A percentile compares a stretch with the other conserved stretches of the same genome.
Evolutionary conservation across 2,797 vertebrate species (phyloP).

Genomic region (Argya squamiceps): DNA sequence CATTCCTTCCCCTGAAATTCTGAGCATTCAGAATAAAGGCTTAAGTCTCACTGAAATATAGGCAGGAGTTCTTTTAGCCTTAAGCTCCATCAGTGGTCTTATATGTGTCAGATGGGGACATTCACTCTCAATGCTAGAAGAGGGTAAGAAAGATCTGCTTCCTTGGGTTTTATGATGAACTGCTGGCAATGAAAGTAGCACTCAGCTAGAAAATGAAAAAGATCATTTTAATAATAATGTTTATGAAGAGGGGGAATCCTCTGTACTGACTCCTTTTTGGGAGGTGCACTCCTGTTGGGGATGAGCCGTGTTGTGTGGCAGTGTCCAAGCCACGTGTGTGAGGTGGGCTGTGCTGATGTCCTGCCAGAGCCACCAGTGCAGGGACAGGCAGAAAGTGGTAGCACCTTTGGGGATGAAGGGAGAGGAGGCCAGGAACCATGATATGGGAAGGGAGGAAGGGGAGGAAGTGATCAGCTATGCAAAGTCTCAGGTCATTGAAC

Average conservation of each 20-base stretch:
- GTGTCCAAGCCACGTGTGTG: fast-evolving
- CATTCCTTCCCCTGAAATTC: background rate
- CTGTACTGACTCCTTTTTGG: background rate
- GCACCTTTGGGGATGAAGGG: background rate
- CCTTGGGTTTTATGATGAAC: background rate
- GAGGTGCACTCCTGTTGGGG: background rate
- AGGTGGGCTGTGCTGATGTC: background rate
- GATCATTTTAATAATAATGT: background rate
- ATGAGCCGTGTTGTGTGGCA: background rate
- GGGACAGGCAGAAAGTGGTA: background rate
- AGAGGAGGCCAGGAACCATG: background rate
- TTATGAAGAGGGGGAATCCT: background rate
- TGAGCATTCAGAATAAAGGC: background rate
- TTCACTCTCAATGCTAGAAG: background rate
- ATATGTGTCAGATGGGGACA: background rate
- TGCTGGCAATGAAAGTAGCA: background rate
- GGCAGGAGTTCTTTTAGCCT: background rate
- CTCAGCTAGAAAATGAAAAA: background rate
- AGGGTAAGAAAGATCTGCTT: background rate
- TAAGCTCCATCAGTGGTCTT: background rate
- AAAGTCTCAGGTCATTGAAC: background rate
- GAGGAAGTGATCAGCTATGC: background rate
- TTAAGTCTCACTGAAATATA: background rate
- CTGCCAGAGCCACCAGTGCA: background rate
- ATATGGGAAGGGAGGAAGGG: background rate